Evolutionary conservation across 1,140 invertebrate genomes (phyloP), one percentile per base, ranked within the genome.

Genomic region (Wasmannia auropunctata): DNA sequence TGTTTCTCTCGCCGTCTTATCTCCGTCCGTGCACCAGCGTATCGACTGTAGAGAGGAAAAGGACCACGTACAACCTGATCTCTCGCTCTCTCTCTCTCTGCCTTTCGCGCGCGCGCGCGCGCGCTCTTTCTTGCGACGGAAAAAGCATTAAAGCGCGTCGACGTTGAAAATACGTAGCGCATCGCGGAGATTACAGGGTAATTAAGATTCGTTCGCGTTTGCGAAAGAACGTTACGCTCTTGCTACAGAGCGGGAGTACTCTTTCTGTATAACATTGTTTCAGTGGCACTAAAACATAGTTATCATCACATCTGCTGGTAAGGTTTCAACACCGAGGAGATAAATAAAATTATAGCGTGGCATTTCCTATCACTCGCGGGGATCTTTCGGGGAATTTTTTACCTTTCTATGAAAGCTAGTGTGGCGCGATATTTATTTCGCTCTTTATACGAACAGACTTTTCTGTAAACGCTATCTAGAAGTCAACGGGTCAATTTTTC

Each of bases 1-100:
- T 94, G 93, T 94, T 93, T 92, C 93, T 92, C 91, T 91, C 92
- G 89, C 88, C 90, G 87, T 40, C 86, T 91, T 90, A 91, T 91
- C 90, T 58, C 31, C 54, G 46, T 16, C n/a, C 56, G 75, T 31
- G 37, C 86, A 67, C 75, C 43, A 65, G 43, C 79, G 37, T 54
- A 86, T 81, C 84, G 40, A 49, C 25, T 25, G 63, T 22, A 14
- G 16, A 51, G 2, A 62, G 56, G 16, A 51, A 14, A 34, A 22
- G 10, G 74, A 62, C 54, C 28, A 43, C 25, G 31, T 54, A 40
- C 34, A 80, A 83, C 37, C 40, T 81, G 79, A 81, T 72, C 22
- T 49, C 5, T 81, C 63, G 46, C 40, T 43, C 22, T 14, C 19
- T 58, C 25, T 65, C 28, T 34, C 19, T 7, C 46, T 54, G 16